These are phyloP conservation scores for Cetoscarus ocellatus DNA, from an alignment of 2,797 vertebrate species.

Conservation along the genomic window DNA sequence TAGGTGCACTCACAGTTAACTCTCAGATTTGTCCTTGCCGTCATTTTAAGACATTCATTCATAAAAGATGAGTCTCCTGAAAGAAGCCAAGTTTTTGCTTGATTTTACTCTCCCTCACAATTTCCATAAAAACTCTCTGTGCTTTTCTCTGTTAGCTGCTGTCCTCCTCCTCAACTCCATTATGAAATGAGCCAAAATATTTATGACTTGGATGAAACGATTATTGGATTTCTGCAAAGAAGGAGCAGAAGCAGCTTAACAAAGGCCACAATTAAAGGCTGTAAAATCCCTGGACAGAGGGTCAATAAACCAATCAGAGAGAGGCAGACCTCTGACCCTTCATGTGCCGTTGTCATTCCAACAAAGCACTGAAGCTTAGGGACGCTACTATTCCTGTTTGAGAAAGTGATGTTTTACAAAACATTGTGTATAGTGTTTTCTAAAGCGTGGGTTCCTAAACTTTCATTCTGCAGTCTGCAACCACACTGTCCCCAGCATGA, in stretches of 20 bases:
- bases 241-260: constrained; percentile 16
- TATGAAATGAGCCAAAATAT: constrained; percentile 47
- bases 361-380: not conserved
- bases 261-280: constrained; percentile 20
- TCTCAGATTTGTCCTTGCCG: not conserved
- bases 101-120: constrained; percentile 3
- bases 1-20: constrained; percentile 4
- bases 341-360: not conserved
- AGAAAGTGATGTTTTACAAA: no score
- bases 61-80: constrained; percentile 37
- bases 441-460: no score
- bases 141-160: constrained; percentile 42
- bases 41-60: constrained; percentile 14
- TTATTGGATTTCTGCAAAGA: constrained; percentile 19
- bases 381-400: not conserved
- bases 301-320: constrained; percentile 36
- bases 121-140: constrained; percentile 8
- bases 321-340: constrained; percentile 15
- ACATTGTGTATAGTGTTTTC: no score
- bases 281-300: constrained; percentile 23
- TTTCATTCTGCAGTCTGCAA: no score
- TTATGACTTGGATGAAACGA: constrained; percentile 41
- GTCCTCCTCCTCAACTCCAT: constrained; percentile 4
- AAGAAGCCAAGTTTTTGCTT: constrained; percentile 9
- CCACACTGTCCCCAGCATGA: no score